A percentile compares a stretch with the other conserved stretches of the same genome.
These are phyloP conservation scores for Oeneis ivallda DNA, from an alignment of 2,888 invertebrate genomes.

Conservation along the genomic window DNA sequence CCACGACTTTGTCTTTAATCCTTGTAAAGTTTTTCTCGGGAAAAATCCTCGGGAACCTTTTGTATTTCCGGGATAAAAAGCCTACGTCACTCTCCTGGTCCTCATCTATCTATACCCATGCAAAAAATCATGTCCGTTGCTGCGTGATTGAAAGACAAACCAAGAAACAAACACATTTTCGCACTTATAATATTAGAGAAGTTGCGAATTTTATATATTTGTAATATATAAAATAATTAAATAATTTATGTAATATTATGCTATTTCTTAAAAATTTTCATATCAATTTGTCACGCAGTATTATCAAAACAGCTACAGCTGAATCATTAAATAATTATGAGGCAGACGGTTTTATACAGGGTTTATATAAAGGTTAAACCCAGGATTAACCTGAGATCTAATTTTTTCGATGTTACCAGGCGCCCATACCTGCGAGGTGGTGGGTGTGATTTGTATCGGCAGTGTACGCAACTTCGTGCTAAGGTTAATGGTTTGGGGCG, in stretches of 20 bases:
- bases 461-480: slow-evolving; percentile 73
- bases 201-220: no score
- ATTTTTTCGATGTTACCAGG: slow-evolving; percentile 70
- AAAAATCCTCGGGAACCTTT: no score
- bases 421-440: slow-evolving; percentile 73
- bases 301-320: not conserved
- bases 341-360: not conserved
- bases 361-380: slow-evolving; percentile 34
- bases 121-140: no score
- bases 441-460: slow-evolving; percentile 73
- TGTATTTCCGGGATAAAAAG: no score
- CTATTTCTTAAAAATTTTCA: no score
- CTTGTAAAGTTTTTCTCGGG: no score
- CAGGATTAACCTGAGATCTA: slow-evolving; percentile 54
- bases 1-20: no score
- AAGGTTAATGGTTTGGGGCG: slow-evolving; percentile 68
- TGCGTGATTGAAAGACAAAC: no score
- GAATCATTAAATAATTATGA: not conserved
- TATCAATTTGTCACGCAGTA: not conserved
- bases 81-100: no score
- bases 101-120: no score
- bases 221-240: no score
- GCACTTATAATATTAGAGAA: not conserved
- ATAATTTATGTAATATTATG: no score
- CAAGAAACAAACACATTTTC: not conserved